phyloP scores from a whole-genome alignment of 1,140 invertebrate species.

The Uloborus diversus region DNA sequence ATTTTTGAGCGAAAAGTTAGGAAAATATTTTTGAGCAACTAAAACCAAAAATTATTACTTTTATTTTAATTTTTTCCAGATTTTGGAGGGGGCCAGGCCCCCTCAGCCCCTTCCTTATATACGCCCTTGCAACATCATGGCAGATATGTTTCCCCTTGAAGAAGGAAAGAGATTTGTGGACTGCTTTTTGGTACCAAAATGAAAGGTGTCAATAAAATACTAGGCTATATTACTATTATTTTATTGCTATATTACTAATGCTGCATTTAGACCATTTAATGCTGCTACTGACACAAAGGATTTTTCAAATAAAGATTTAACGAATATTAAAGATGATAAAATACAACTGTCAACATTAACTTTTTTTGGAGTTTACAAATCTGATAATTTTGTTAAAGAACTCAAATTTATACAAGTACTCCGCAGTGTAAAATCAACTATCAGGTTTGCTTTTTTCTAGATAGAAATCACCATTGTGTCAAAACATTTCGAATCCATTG shows the following conservation, averaged over 20 bases:
- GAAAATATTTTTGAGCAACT: no score
- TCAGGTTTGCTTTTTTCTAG: conserved; percentile 8
- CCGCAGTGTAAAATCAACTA: neutral
- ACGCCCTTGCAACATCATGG: conserved; percentile 9
- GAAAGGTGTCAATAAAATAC: conserved; percentile 21
- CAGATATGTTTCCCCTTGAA: conserved; percentile 8
- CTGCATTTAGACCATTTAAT: neutral
- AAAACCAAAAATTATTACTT: no score
- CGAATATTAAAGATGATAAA: neutral
- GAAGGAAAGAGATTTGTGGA: conserved; percentile 34
- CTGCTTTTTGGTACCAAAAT: conserved; percentile 20
- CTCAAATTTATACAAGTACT: conserved; percentile 11
- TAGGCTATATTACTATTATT: no score
- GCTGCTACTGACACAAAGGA: no score
- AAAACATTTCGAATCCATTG: conserved; percentile 31
- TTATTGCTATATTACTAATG: conserved; percentile 26
- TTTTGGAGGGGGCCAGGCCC: no score
- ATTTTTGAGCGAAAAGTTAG: conserved; percentile 12
- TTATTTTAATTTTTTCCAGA: no score
- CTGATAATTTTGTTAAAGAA: conserved; percentile 2
- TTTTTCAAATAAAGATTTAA: neutral
- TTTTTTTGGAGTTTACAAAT: no score
- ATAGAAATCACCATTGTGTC: conserved; percentile 7
- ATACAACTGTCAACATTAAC: neutral
- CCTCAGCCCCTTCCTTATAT: no score